phyloP scores from a whole-genome alignment of 1,140 invertebrate genomes.

The Drosophila sucinea region DNA sequence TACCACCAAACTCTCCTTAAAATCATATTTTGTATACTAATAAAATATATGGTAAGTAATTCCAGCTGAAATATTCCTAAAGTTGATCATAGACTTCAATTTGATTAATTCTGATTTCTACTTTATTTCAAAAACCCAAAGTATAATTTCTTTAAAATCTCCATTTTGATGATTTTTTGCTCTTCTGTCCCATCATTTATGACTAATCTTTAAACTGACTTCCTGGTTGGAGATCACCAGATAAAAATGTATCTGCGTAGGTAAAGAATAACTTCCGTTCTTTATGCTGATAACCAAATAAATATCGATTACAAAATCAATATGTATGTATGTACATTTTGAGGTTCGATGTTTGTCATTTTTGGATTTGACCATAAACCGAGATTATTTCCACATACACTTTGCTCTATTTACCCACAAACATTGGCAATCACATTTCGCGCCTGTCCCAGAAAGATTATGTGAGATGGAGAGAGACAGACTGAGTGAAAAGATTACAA shows the following conservation, averaged over 20 bases:
- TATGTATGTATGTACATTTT: constrained; percentile 24
- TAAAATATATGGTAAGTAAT: too few species aligned
- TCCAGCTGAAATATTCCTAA: too few species aligned
- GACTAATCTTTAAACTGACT: neutral
- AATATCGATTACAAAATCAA: constrained; percentile 74
- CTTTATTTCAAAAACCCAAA: too few species aligned
- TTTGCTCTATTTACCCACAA: constrained; percentile 63
- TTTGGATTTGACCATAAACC: constrained; percentile 13
- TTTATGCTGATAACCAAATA: constrained; percentile 18
- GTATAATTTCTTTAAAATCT: too few species aligned
- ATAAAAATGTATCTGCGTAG: neutral
- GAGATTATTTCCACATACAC: constrained; percentile 42
- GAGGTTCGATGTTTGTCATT: constrained; percentile 51
- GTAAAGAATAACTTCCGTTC: constrained; percentile 59
- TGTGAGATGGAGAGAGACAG: neutral
- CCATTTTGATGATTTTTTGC: too few species aligned
- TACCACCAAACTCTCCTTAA: too few species aligned
- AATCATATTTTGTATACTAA: too few species aligned
- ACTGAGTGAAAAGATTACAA: constrained; percentile 51
- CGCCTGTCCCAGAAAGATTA: constrained; percentile 38
- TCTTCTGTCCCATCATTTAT: constrained; percentile 13
- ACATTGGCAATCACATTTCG: constrained; percentile 58
- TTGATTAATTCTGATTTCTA: too few species aligned
- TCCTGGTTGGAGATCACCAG: neutral
- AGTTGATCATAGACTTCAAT: too few species aligned